Conservation (phyloP, 2,888 invertebrate species). For the Amiota communis region DNA sequence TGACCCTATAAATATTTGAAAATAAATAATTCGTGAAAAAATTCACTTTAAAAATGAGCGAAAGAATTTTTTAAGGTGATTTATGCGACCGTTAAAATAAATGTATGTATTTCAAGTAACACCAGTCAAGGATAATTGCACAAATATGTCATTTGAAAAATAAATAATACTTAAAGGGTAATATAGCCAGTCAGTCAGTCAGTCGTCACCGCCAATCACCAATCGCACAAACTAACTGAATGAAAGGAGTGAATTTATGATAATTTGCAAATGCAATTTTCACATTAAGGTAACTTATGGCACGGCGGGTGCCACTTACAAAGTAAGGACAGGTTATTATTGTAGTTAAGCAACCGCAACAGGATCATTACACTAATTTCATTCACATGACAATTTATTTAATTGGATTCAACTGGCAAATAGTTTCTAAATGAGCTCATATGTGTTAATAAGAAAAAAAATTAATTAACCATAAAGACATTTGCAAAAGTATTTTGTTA, state of each 20-base stretch:
- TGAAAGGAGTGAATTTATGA: constrained; percentile 23
- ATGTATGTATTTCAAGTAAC: constrained; percentile 4
- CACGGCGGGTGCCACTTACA: not conserved
- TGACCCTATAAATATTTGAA: no score
- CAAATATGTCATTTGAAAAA: not conserved
- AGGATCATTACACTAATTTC: constrained; percentile 12
- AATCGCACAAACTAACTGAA: not conserved
- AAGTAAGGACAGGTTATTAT: constrained; percentile 4
- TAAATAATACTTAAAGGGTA: constrained; percentile 3
- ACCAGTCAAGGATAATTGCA: constrained; percentile 18
- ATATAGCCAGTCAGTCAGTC: not conserved
- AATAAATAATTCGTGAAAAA: no score
- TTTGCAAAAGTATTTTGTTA: constrained; percentile 9
- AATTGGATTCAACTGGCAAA: constrained; percentile 44
- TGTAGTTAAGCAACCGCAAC: not conserved
- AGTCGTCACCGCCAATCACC: constrained; percentile 4
- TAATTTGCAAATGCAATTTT: constrained; percentile 23
- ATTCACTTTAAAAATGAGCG: not conserved
- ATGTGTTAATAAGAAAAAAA: constrained; percentile 4
- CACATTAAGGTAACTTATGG: constrained; percentile 26
- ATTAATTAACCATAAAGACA: constrained; percentile 21
- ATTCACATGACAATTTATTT: constrained; percentile 49
- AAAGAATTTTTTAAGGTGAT: not conserved
- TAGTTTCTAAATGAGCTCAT: constrained; percentile 13
- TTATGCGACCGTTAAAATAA: constrained; percentile 19